A percentile compares a stretch with the other conserved stretches of the same genome.
Conservation (phyloP, 2,888 invertebrate species). For the Cerastis leucographa region DNA sequence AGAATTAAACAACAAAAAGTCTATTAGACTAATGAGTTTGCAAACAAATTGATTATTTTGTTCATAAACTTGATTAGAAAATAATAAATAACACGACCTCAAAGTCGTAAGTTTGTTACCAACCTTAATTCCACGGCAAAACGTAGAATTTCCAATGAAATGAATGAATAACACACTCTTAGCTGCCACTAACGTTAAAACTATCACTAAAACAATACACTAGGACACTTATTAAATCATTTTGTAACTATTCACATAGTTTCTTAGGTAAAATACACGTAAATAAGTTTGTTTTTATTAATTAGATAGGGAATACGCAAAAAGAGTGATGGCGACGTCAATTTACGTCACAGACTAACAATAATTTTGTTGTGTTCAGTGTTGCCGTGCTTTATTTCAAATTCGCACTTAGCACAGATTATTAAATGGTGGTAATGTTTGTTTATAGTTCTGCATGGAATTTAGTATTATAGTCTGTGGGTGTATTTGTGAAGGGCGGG, state of each 20-base stretch:
- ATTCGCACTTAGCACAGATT: slow-evolving; percentile 14
- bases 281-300: slow-evolving; percentile 45
- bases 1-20: neutral
- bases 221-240: slow-evolving; percentile 16
- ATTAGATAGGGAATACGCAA: neutral
- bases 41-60: no score
- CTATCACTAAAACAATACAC: slow-evolving; percentile 22
- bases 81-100: slow-evolving; percentile 5
- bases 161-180: neutral
- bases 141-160: slow-evolving; percentile 38
- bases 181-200: slow-evolving; percentile 21
- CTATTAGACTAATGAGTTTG: neutral
- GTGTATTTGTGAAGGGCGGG: neutral
- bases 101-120: neutral
- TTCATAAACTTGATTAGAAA: neutral
- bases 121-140: slow-evolving; percentile 16
- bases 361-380: slow-evolving; percentile 13
- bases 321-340: slow-evolving; percentile 23
- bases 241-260: slow-evolving; percentile 15
- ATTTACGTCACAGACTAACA: slow-evolving; percentile 49
- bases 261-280: slow-evolving; percentile 10
- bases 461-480: neutral
- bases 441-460: neutral
- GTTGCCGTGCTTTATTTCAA: slow-evolving; percentile 15
- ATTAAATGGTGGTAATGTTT: slow-evolving; percentile 1